Evolutionary conservation across 1,140 invertebrate species (phyloP), one percentile per base, ranked within the genome.

Genomic region (Drosophila insularis): DNA sequence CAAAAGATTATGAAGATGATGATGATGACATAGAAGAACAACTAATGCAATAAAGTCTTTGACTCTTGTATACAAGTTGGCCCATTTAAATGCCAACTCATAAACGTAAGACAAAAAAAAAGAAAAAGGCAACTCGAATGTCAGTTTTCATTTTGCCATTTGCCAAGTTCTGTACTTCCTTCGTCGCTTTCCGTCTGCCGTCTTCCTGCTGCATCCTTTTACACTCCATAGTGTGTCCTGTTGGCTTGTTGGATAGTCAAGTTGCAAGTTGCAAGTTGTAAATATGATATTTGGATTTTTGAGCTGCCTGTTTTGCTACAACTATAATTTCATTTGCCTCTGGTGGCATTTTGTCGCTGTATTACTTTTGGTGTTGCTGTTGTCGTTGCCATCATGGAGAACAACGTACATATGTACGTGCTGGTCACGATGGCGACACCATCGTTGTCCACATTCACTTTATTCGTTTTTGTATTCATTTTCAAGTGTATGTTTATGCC

Each of bases 211-310:
- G 56, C 71, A 68, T 75, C 58, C 72, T 32, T 68, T 76, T 63
- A 54, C 75, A 66, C 40, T 46, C 67, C 39, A 62, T 50, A 17
- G 19, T 13, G 59, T 37, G 40, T 61, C 50, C 58, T 50, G 53
- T 58, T 50, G 17, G 43, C 43, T 60, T 73, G 68, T 65, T 65
- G 50, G 35, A 11, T 37, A 11, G 35, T 37, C 56, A 55, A 55
- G 35, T 68, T 40, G 63, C 32, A 64, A 69, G 72, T 69, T 74
- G 79, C 76, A 71, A 77, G 72, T 69, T 89, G 84, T 84, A 89
- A 89, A 89, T 89, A 89, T 89, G 74, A 84, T 89, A 89, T 89
- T 89, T 78, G 80, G 73, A 85, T 78, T 87, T 84, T 89, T 77
- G 76, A 77, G 84, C 69, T 82, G 71, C 64, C 59, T 70, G 72